Percentiles rank a stretch among this genome's conserved stretches.
Conservation (phyloP, 2,797 vertebrate species). For the Synanceia verrucosa region DNA sequence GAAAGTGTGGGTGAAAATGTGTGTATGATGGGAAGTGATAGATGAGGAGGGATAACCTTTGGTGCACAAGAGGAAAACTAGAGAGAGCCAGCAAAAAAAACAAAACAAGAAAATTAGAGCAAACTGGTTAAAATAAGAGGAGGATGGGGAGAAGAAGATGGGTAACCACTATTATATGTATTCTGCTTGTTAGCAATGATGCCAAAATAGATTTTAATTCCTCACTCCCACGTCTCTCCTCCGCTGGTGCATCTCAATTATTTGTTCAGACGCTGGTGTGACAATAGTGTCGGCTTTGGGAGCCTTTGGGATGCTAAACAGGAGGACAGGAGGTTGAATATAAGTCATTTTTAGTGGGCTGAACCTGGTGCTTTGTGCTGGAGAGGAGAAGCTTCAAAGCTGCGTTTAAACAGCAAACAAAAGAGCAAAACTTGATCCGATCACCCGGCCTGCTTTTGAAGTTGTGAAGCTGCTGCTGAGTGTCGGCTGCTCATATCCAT, state of each 20-base stretch:
- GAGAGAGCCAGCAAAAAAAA: no score
- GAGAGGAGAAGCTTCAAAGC: slow-evolving; percentile 96
- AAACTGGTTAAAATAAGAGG: background rate
- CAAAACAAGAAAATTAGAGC: background rate
- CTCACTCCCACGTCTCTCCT: slow-evolving; percentile 81
- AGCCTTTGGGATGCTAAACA: slow-evolving; percentile 95
- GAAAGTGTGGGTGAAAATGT: slow-evolving; percentile 39
- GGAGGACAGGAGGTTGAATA: slow-evolving; percentile 85
- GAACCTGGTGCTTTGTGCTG: slow-evolving; percentile 83
- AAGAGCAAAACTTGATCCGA: slow-evolving; percentile 88
- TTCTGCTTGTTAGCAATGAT: slow-evolving; percentile 49
- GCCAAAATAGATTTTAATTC: slow-evolving; percentile 59
- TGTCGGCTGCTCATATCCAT: slow-evolving; percentile 76
- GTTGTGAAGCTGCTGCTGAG: slow-evolving; percentile 78
- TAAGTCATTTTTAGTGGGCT: slow-evolving; percentile 76
- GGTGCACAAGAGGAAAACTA: background rate
- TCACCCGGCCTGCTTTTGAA: slow-evolving; percentile 89
- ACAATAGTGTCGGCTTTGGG: slow-evolving; percentile 66
- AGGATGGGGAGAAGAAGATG: slow-evolving; percentile 14
- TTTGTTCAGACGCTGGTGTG: slow-evolving; percentile 91
- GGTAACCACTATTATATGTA: slow-evolving; percentile 17
- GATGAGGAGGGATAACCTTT: slow-evolving; percentile 15
- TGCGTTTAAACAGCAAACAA: slow-evolving; percentile 85
- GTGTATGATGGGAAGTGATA: slow-evolving; percentile 1
- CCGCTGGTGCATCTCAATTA: slow-evolving; percentile 91